Percentiles rank a stretch among this genome's conserved stretches.
These are phyloP conservation scores for Tetrapedia diversipes DNA, from an alignment of 2,888 invertebrate species.

Conservation along the genomic window DNA sequence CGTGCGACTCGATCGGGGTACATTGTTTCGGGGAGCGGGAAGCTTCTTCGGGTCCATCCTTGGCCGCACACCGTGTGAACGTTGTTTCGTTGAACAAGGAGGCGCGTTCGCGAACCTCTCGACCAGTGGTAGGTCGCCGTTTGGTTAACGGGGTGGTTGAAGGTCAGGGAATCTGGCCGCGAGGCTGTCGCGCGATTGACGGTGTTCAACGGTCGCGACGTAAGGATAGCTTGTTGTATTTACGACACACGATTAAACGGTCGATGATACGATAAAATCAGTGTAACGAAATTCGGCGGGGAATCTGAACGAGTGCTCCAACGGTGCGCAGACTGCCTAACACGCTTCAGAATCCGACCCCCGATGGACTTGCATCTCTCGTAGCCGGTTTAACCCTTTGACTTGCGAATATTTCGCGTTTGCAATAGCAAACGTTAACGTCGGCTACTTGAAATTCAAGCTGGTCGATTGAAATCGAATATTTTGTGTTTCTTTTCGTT, in stretches of 20 bases:
- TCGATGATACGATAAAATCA: too few relatives aligned
- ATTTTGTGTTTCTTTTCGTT: too few relatives aligned
- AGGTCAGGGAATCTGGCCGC: not conserved
- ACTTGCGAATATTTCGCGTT: too few relatives aligned
- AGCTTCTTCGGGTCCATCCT: slow-evolving; percentile 28
- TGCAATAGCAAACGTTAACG: too few relatives aligned
- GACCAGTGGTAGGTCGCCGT: not conserved
- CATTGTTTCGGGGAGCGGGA: slow-evolving; percentile 32
- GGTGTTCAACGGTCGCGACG: not conserved
- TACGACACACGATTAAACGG: too few relatives aligned
- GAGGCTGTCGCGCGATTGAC: not conserved
- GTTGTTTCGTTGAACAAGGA: slow-evolving; percentile 36
- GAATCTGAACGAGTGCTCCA: not conserved
- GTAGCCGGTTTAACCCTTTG: too few relatives aligned
- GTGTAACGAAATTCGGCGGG: not conserved
- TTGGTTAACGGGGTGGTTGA: slow-evolving; percentile 4
- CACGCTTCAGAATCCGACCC: not conserved
- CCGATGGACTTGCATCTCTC: not conserved
- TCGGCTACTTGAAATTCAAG: too few relatives aligned
- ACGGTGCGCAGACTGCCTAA: not conserved
- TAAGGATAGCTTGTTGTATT: not conserved
- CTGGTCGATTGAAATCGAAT: too few relatives aligned
- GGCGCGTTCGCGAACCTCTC: slow-evolving; percentile 13
- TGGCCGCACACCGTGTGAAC: slow-evolving; percentile 14
- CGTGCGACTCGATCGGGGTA: too few relatives aligned